phyloP scores from a whole-genome alignment of 35 echinoderm and acorn worm genomes.

The Holothuria glaberrima region DNA sequence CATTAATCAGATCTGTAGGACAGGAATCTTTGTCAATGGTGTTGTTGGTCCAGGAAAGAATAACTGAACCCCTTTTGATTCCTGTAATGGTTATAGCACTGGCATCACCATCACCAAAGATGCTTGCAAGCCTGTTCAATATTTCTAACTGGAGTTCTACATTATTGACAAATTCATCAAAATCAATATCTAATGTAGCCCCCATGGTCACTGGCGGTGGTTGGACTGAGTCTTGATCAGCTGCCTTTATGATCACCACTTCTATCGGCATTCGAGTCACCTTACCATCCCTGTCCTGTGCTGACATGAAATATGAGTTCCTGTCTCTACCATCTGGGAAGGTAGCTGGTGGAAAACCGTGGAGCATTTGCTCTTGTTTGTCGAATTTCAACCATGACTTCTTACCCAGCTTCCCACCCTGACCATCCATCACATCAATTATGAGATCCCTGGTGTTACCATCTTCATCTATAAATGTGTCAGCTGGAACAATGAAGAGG shows the following conservation, averaged over 20 bases:
- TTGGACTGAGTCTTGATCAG: background rate
- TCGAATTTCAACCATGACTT: slow-evolving; percentile 81
- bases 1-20: slow-evolving; percentile 70
- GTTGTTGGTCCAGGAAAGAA: slow-evolving; percentile 92
- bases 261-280: slow-evolving; percentile 61
- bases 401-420: slow-evolving; percentile 44
- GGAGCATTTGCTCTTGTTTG: slow-evolving; percentile 70
- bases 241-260: slow-evolving; percentile 65
- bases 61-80: slow-evolving; percentile 85
- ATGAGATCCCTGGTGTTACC: slow-evolving; percentile 71
- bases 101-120: slow-evolving; percentile 87
- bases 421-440: slow-evolving; percentile 28
- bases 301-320: slow-evolving; percentile 62
- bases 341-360: slow-evolving; percentile 57
- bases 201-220: slow-evolving; percentile 86
- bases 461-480: slow-evolving; percentile 93
- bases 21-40: slow-evolving; percentile 80
- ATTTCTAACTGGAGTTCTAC: slow-evolving; percentile 72
- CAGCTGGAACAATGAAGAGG: slow-evolving; percentile 67
- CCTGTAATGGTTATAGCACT: slow-evolving; percentile 86
- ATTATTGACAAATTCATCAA: slow-evolving; percentile 88
- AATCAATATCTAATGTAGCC: slow-evolving; percentile 81
- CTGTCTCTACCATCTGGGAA: slow-evolving; percentile 28
- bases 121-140: slow-evolving; percentile 79
- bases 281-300: slow-evolving; percentile 74